Evolutionary conservation across 2,797 vertebrate genomes (phyloP).

Genomic region (Eospalax fontanierii): DNA sequence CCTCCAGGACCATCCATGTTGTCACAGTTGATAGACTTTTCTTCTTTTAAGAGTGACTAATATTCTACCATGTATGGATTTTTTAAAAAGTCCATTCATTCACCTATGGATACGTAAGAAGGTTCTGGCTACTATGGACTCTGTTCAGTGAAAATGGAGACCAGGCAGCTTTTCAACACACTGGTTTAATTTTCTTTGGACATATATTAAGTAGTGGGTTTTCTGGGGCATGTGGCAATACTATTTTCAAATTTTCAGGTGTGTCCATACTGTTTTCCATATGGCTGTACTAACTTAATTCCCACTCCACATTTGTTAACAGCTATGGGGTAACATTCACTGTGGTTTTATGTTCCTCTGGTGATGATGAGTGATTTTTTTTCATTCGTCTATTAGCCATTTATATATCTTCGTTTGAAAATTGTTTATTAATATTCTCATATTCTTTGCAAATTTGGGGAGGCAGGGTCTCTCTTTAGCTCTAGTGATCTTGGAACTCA

Average conservation of each 20-base stretch:
- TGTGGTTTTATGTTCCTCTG: no score
- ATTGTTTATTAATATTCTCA: neutral
- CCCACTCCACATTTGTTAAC: no score
- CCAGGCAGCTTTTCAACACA: neutral
- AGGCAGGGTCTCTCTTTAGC: no score
- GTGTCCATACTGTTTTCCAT: neutral
- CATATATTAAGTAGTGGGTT: neutral
- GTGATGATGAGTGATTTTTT: no score
- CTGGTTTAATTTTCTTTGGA: neutral
- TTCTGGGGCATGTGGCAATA: neutral
- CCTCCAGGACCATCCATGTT: no score
- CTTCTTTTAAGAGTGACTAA: no score
- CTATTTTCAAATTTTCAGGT: neutral
- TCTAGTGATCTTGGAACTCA: no score
- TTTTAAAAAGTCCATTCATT: neutral
- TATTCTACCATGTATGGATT: neutral
- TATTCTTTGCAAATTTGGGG: neutral
- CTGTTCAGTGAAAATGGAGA: neutral
- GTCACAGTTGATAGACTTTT: no score
- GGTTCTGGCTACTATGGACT: neutral
- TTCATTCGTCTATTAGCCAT: no score
- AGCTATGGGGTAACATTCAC: no score
- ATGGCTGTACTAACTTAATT: no score
- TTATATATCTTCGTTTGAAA: no score
- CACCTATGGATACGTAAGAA: neutral